A percentile compares a stretch with the other conserved stretches of the same genome.
These are phyloP conservation scores for Acrocyrtus sp. DNA, from an alignment of 2,888 invertebrate genomes.

Conservation along the genomic window DNA sequence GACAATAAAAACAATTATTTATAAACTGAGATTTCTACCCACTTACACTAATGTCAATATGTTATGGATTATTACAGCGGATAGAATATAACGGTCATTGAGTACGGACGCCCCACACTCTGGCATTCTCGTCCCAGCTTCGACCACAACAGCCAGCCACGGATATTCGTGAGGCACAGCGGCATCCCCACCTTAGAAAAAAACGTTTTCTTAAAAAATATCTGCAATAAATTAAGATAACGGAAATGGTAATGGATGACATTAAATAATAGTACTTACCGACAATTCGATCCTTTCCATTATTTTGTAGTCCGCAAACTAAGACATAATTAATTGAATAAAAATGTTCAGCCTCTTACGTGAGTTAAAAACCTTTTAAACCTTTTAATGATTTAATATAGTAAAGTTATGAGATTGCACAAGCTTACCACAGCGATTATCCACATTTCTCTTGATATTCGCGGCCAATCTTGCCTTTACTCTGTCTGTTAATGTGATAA, in stretches of 20 bases:
- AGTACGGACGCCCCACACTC: conserved; percentile 14
- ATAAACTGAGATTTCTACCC: too few species aligned
- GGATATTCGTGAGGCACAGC: not conserved
- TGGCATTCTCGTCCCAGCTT: not conserved
- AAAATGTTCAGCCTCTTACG: not conserved
- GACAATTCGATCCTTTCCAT: not conserved
- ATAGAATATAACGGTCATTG: conserved; percentile 23
- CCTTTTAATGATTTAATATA: too few species aligned
- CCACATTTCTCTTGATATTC: too few species aligned
- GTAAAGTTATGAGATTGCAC: too few species aligned
- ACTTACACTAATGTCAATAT: too few species aligned
- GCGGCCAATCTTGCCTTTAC: too few species aligned
- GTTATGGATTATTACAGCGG: conserved; percentile 27
- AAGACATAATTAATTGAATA: not conserved
- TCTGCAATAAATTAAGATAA: too few species aligned
- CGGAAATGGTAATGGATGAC: too few species aligned
- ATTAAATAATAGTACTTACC: not conserved
- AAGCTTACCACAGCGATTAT: too few species aligned
- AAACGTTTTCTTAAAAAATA: not conserved
- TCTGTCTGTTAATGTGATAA: too few species aligned
- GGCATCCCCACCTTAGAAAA: not conserved
- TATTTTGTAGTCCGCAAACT: not conserved
- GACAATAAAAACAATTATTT: not conserved
- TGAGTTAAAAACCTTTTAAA: too few species aligned
- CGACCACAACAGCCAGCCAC: not conserved